Evolutionary conservation across 53 echinoderm and acorn worm species (phyloP).

Genomic region (Apostichopus leukothele): DNA sequence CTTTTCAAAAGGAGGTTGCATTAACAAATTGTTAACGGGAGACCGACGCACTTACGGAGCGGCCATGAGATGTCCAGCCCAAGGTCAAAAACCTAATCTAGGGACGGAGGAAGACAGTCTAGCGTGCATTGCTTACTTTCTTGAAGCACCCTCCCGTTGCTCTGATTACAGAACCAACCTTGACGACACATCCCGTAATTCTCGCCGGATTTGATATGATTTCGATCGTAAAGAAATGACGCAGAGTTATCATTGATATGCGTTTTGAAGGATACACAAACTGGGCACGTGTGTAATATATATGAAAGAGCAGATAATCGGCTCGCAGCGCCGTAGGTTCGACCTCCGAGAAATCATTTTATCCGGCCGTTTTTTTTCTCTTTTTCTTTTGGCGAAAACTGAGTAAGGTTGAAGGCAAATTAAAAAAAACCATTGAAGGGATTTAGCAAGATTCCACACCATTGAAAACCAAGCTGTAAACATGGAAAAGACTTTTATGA

Average conservation of each 20-base stretch:
- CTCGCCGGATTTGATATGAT: not conserved
- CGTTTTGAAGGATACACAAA: not conserved
- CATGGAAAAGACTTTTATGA: no score
- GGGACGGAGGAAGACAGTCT: not conserved
- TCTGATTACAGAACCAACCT: not conserved
- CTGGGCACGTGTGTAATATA: no score
- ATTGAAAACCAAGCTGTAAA: no score
- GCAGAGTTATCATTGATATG: not conserved
- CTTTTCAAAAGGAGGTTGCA: not conserved
- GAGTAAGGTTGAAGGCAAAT: not conserved
- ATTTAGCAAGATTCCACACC: no score
- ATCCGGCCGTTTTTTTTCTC: not conserved
- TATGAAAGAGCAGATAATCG: not conserved
- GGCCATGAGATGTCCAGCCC: constrained; percentile 7
- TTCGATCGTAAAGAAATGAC: not conserved
- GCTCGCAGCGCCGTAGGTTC: not conserved
- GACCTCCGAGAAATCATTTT: not conserved
- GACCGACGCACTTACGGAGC: not conserved
- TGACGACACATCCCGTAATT: not conserved
- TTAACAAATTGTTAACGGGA: not conserved
- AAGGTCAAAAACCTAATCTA: constrained; percentile 3
- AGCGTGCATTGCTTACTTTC: not conserved
- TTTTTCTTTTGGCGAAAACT: not conserved
- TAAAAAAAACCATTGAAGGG: no score
- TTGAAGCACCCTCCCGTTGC: not conserved